Percentiles rank a stretch among this genome's conserved stretches.
Conservation (phyloP, 2,797 vertebrate genomes). For the Squalus acanthias region DNA sequence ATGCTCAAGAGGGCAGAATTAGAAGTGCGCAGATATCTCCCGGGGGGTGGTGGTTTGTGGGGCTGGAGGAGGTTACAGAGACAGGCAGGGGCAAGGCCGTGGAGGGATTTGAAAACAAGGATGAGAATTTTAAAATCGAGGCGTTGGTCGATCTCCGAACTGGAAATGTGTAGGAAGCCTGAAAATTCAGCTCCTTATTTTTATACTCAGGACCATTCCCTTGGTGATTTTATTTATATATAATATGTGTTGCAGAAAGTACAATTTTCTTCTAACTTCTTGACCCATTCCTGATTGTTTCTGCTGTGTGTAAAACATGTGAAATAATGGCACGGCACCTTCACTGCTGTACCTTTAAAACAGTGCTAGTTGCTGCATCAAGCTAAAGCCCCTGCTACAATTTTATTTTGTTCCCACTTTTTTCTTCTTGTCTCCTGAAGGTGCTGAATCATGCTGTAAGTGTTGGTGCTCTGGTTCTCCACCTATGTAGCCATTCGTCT, state of each 20-base stretch:
- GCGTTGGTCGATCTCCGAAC: background rate
- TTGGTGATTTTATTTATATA: background rate
- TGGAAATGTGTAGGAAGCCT: background rate
- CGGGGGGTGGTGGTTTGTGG: too few relatives aligned
- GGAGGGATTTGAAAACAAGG: too few relatives aligned
- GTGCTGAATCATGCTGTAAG: background rate
- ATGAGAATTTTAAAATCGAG: too few relatives aligned
- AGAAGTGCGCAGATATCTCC: too few relatives aligned
- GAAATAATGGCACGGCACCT: background rate
- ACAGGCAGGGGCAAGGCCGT: too few relatives aligned
- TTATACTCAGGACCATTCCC: background rate
- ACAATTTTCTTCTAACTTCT: background rate
- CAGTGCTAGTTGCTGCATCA: background rate
- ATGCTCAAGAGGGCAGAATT: too few relatives aligned
- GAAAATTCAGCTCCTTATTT: background rate
- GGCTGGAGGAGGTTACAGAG: too few relatives aligned
- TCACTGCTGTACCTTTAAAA: background rate
- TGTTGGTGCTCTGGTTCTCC: background rate
- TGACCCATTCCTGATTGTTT: background rate
- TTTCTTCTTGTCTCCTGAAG: background rate
- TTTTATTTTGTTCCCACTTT: background rate
- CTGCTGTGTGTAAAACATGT: background rate
- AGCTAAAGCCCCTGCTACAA: background rate
- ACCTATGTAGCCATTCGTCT: too few relatives aligned
- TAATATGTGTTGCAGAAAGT: background rate